Percentiles rank a stretch among this genome's conserved stretches.
phyloP scores from a whole-genome alignment of 2,888 invertebrate species.

The Eledone cirrhosa region DNA sequence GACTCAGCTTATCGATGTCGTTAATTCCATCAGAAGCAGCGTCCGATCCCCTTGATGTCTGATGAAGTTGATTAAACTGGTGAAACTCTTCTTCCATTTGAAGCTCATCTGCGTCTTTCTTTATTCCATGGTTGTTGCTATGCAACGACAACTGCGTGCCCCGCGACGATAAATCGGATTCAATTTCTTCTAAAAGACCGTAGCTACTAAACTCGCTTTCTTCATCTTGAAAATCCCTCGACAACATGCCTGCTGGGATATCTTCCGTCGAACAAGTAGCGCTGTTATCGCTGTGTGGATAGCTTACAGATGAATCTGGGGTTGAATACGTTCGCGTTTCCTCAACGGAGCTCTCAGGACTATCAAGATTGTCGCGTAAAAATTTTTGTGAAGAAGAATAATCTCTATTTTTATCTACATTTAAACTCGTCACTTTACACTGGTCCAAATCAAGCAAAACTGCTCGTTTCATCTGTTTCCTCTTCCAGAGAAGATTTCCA shows the following conservation, averaged over 20 bases:
- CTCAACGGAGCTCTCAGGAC: conserved; percentile 19
- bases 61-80: background rate
- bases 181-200: background rate
- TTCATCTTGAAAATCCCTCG: background rate
- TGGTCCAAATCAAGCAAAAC: conserved; percentile 12
- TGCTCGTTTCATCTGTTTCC: conserved; percentile 36
- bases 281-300: conserved; percentile 13
- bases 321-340: conserved; percentile 12
- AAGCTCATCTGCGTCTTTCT: background rate
- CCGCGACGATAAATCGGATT: background rate
- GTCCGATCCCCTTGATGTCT: conserved; percentile 35
- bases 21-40: conserved; percentile 39
- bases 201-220: background rate
- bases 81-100: background rate
- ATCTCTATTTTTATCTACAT: background rate
- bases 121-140: background rate
- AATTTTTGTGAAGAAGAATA: background rate
- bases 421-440: conserved; percentile 5
- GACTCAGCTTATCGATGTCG: conserved; percentile 40
- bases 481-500: conserved; percentile 49
- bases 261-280: conserved; percentile 16
- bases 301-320: conserved; percentile 15
- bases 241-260: background rate
- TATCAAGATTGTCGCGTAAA: conserved; percentile 18
- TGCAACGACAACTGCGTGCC: background rate